Evolutionary conservation across 2,797 vertebrate genomes (phyloP), one percentile per base, ranked within the genome.

Genomic region (Sebastes minor): DNA sequence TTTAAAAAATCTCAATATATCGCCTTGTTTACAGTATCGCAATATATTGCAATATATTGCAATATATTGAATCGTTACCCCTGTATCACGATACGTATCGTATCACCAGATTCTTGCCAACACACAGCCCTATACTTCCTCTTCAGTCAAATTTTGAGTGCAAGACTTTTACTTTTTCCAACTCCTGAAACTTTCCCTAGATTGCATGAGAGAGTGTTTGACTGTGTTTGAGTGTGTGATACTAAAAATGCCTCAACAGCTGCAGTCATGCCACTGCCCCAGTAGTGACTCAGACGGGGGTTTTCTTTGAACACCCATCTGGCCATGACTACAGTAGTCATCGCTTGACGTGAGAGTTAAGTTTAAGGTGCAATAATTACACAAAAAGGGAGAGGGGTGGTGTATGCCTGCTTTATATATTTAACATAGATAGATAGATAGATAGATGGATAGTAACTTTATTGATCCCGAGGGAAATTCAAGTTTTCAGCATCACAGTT

Each of bases 291-390:
- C 78, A 90, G 22, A 68, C 27, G 4, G 68, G 64, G 79, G 70
- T 30, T 81, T 88, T 84, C 78, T 79, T 74, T 86, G 73, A 78
- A 75, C 75, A 67, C 3, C 74, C 79, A 76, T 80, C 59, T 83
- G 85, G 11, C 30, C 55, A 59, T 23, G 23, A 52, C 52, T 76
- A 80, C 38, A 42, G 38, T 42, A 42, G 80, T 81, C 66, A 88
- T 52, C 55, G n/a, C 46, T 18, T n/a, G 53, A 52, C 28, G 69
- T 71, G 63, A 70, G 22, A 67, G 22, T 81, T 14, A 70, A 55
- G 74, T 76, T 67, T 28, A 62, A 60, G 18, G 22, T 64, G 60
- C 66, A 63, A 53, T 65, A 75, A 28, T 28, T 28, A 28, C 28
- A 28, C 6, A 6, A 6, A 28, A 28, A 28, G 28, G 28, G 28